Conservation (phyloP, 2,888 invertebrate genomes). For the Drosophila borborema region DNA sequence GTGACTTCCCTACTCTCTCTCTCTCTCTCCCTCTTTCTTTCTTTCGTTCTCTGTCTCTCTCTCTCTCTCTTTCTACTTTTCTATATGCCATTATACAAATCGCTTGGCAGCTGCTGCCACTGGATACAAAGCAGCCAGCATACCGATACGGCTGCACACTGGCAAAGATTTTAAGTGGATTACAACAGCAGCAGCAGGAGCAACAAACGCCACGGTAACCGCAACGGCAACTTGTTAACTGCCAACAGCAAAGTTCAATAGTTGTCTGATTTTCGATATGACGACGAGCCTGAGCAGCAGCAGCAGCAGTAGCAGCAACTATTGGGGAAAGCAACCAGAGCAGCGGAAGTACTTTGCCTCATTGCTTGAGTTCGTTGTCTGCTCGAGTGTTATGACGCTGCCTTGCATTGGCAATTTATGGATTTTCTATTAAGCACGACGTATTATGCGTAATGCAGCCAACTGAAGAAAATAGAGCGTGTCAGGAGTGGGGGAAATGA, state of each 20-base stretch:
- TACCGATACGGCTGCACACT: conserved; percentile 47
- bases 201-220: conserved; percentile 9
- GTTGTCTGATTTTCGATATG: conserved; percentile 51
- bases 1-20: not conserved
- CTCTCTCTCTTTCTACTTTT: conserved; percentile 8
- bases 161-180: conserved; percentile 67
- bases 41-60: not conserved
- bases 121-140: conserved; percentile 46
- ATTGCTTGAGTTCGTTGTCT: conserved; percentile 43
- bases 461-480: too few relatives aligned
- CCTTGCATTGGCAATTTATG: conserved; percentile 33
- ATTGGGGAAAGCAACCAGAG: not conserved
- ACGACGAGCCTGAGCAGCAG: not conserved
- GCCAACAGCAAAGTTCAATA: conserved; percentile 47
- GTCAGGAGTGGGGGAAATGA: not conserved
- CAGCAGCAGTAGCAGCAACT: not conserved
- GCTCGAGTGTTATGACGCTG: conserved; percentile 35
- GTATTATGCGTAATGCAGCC: conserved; percentile 7
- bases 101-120: conserved; percentile 47
- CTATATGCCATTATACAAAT: conserved; percentile 60
- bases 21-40: not conserved
- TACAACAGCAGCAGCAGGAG: conserved; percentile 46
- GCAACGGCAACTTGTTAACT: conserved; percentile 62
- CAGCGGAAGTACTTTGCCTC: not conserved
- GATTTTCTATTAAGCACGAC: conserved; percentile 45